phyloP scores from a whole-genome alignment of 2,888 invertebrate genomes.

The Allacma fusca region DNA sequence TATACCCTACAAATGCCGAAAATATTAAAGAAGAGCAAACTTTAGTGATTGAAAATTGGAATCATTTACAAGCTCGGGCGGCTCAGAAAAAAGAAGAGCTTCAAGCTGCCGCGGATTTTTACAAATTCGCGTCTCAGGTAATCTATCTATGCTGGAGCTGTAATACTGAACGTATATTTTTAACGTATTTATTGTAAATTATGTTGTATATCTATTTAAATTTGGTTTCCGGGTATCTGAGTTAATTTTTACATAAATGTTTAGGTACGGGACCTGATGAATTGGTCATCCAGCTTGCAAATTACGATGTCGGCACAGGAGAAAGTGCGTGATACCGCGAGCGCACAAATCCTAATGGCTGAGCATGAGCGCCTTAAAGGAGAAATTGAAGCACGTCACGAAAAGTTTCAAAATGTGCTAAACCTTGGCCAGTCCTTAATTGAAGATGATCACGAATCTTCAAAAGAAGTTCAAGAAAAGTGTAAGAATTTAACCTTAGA shows the following conservation, averaged over 20 bases:
- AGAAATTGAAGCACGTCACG: slow-evolving; percentile 89
- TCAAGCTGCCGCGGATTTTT: slow-evolving; percentile 86
- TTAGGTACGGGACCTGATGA: slow-evolving; percentile 83
- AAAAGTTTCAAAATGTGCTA: slow-evolving; percentile 77
- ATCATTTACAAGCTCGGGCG: slow-evolving; percentile 81
- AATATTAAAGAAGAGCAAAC: slow-evolving; percentile 88
- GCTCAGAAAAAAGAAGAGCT: slow-evolving; percentile 81
- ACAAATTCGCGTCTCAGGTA: slow-evolving; percentile 86
- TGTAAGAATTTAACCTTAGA: slow-evolving; percentile 80
- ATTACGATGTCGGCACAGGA: slow-evolving; percentile 81
- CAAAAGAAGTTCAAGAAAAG: slow-evolving; percentile 78
- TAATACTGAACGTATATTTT: too few species aligned
- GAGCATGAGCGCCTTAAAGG: slow-evolving; percentile 84
- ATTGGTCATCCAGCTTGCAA: slow-evolving; percentile 84
- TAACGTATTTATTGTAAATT: too few species aligned
- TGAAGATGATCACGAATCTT: slow-evolving; percentile 82
- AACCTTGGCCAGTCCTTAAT: slow-evolving; percentile 84
- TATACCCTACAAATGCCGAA: slow-evolving; percentile 90
- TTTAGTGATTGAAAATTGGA: slow-evolving; percentile 87
- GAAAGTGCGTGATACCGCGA: slow-evolving; percentile 81
- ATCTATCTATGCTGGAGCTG: too few species aligned
- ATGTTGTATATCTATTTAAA: too few species aligned
- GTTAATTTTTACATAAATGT: too few species aligned
- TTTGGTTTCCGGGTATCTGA: too few species aligned
- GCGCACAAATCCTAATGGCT: slow-evolving; percentile 81